Evolutionary conservation across 2,113 vertebrate genomes (phyloP).

Genomic region (Thalassarche chlororhynchos): DNA sequence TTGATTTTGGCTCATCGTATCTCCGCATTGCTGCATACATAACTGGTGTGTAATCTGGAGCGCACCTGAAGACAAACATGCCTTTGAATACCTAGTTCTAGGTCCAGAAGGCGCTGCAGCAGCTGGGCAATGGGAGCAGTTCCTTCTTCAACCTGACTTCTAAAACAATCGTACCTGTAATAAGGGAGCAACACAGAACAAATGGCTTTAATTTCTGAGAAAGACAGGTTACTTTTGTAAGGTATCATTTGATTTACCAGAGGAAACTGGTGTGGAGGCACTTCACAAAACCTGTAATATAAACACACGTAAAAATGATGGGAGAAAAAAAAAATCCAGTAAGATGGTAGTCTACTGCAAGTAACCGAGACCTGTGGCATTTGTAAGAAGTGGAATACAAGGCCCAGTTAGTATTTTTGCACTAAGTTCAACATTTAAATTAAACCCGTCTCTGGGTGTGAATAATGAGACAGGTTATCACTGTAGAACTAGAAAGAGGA

Average conservation of each 20-base stretch:
- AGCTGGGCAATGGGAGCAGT: background rate
- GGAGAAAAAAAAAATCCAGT: background rate
- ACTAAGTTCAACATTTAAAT: background rate
- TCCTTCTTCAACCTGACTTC: background rate
- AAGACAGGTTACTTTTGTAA: background rate
- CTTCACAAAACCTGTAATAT: background rate
- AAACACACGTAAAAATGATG: background rate
- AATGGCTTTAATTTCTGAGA: background rate
- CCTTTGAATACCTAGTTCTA: background rate
- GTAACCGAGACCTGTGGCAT: background rate
- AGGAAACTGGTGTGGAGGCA: background rate
- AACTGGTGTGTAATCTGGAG: background rate
- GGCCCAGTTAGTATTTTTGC: background rate
- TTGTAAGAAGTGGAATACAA: background rate
- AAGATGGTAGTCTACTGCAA: background rate
- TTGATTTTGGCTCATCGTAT: background rate
- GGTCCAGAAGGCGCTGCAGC: background rate
- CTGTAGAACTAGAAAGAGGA: background rate
- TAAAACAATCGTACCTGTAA: background rate
- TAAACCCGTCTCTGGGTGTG: background rate
- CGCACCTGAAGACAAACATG: background rate
- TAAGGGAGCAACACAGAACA: background rate
- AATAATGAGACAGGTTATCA: background rate
- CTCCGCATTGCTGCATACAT: fast-evolving
- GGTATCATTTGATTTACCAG: background rate